Evolutionary conservation across 30 jellyfish, hydroid and myxozoan genomes (phyloP).

Genomic region (Turritopsis rubra): DNA sequence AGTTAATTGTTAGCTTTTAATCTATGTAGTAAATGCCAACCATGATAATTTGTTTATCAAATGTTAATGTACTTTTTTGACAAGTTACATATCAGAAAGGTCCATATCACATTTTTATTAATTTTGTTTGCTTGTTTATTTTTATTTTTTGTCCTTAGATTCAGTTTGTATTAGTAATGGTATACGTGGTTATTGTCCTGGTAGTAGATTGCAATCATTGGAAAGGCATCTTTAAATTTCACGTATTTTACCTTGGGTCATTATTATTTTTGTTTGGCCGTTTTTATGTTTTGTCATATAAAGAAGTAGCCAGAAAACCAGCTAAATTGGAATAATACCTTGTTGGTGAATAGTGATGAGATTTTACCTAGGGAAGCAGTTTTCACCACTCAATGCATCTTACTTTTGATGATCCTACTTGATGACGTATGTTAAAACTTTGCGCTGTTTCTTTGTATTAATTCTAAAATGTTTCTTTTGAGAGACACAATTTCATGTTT

Average conservation of each 20-base stretch:
- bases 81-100: background rate
- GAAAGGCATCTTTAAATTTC: background rate
- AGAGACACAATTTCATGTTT: too few species aligned
- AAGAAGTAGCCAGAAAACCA: background rate
- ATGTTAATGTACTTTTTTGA: background rate
- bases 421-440: too few species aligned
- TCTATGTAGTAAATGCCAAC: too few species aligned
- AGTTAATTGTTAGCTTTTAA: background rate
- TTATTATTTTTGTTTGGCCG: constrained; percentile 23
- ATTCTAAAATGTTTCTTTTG: too few species aligned
- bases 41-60: too few species aligned
- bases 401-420: too few species aligned
- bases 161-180: constrained; percentile 19
- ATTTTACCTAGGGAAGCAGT: too few species aligned
- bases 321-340: background rate
- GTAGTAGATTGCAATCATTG: constrained; percentile 21
- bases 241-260: constrained; percentile 7
- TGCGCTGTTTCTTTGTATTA: too few species aligned
- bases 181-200: background rate
- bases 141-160: background rate
- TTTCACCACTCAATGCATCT: too few species aligned
- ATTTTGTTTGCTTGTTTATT: background rate
- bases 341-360: too few species aligned
- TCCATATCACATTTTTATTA: background rate
- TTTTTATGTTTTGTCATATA: constrained; percentile 16